Conservation (phyloP, 2,113 vertebrate genomes). For the Prochilodus magdalenae region DNA sequence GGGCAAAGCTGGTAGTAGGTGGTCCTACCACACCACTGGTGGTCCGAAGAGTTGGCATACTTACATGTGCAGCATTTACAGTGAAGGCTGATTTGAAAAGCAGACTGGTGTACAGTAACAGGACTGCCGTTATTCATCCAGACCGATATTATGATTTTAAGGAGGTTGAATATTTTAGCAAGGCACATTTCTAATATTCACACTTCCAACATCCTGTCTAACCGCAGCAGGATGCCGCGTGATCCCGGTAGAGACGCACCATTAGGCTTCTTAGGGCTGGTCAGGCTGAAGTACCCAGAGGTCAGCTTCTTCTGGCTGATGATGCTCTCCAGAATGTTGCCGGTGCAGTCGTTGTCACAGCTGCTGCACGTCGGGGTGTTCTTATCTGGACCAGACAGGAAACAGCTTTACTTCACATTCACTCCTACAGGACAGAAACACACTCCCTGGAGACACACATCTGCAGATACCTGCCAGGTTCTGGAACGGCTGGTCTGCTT, state of each 20-base stretch:
- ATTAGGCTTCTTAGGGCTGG: background rate
- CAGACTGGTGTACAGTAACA: no score
- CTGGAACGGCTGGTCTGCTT: background rate
- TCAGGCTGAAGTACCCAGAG: conserved; percentile 13
- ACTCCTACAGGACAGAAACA: background rate
- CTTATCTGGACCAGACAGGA: background rate
- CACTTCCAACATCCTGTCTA: no score
- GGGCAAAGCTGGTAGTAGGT: no score
- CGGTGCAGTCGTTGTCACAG: conserved; percentile 24
- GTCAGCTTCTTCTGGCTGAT: conserved; percentile 31
- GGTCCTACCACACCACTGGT: no score
- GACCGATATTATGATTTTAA: no score
- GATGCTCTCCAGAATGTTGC: conserved; percentile 26
- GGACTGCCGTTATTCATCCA: no score
- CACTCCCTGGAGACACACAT: background rate
- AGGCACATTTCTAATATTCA: background rate
- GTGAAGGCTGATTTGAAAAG: no score
- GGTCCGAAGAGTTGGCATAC: no score
- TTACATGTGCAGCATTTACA: no score
- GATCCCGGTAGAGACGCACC: background rate
- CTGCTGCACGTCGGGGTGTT: conserved; percentile 36
- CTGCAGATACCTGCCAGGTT: conserved; percentile 5
- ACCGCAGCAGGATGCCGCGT: no score
- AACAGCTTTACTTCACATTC: background rate
- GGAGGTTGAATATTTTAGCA: background rate